phyloP scores from a whole-genome alignment of 2,888 invertebrate species.

The Synergus gifuensis region DNA sequence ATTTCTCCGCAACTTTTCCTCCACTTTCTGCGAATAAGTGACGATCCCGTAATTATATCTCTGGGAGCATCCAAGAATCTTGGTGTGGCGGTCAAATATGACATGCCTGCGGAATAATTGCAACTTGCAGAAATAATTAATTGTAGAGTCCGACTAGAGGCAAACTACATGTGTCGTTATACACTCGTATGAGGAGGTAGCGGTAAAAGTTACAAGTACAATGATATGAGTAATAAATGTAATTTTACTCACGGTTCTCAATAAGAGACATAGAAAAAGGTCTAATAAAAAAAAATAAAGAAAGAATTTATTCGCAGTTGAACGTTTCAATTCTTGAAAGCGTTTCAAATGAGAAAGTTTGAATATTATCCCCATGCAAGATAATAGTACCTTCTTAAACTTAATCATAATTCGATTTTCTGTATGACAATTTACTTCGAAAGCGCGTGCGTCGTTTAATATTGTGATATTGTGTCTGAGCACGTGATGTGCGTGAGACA shows the following conservation, averaged over 20 bases:
- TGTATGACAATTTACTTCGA: neutral
- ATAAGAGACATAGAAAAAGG: too few relatives aligned
- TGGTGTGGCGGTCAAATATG: neutral
- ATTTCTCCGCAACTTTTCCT: slow-evolving; percentile 4
- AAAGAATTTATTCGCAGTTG: too few relatives aligned
- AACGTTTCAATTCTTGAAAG: too few relatives aligned
- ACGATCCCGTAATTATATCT: slow-evolving; percentile 18
- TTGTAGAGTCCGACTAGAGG: neutral
- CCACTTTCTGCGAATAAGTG: slow-evolving; percentile 7
- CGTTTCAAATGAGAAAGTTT: too few relatives aligned
- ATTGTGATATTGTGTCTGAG: neutral
- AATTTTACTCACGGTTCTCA: neutral
- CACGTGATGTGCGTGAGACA: slow-evolving; percentile 32
- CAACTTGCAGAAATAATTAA: slow-evolving; percentile 7
- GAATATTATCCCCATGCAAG: too few relatives aligned
- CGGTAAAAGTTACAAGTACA: neutral
- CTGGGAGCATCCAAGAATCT: slow-evolving; percentile 2
- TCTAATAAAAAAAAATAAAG: too few relatives aligned
- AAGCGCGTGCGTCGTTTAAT: neutral
- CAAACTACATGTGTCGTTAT: neutral
- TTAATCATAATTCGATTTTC: neutral
- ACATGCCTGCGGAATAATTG: neutral
- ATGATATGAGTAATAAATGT: neutral
- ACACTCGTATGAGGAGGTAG: neutral
- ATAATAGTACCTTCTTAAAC: neutral